These are phyloP conservation scores for Sinhomidia bicolor DNA, from an alignment of 2,888 invertebrate species.

Conservation along the genomic window DNA sequence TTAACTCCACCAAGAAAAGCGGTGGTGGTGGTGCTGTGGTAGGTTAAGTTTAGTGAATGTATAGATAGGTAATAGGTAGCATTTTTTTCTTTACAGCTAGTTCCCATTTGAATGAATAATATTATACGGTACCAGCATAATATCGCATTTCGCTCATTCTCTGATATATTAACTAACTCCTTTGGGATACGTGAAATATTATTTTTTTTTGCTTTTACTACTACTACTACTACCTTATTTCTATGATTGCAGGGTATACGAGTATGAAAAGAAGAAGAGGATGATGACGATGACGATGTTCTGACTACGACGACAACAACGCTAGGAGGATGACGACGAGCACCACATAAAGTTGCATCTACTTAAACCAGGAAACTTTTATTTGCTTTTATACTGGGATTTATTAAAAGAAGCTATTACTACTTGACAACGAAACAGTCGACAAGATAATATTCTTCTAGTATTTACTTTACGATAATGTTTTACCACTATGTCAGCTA, in stretches of 20 bases:
- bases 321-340: neutral
- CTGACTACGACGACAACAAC: no score
- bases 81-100: neutral
- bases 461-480: slow-evolving; percentile 34
- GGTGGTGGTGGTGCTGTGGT: no score
- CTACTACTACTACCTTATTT: neutral
- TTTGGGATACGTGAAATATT: neutral
- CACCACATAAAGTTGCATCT: slow-evolving; percentile 10
- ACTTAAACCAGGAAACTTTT: slow-evolving; percentile 27
- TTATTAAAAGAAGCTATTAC: slow-evolving; percentile 20
- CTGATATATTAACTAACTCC: slow-evolving; percentile 28
- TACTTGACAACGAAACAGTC: neutral
- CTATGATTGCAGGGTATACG: no score
- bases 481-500: neutral
- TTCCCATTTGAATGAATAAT: neutral
- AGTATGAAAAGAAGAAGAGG: neutral
- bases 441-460: neutral
- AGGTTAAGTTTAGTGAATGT: no score
- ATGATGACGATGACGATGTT: neutral
- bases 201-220: neutral
- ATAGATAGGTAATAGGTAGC: no score
- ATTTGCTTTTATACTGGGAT: neutral
- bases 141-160: neutral
- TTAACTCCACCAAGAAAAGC: neutral
- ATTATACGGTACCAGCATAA: slow-evolving; percentile 7